A percentile compares a stretch with the other conserved stretches of the same genome.
These are phyloP conservation scores for Verasper variegatus DNA, from an alignment of 2,113 vertebrate genomes.

Conservation along the genomic window DNA sequence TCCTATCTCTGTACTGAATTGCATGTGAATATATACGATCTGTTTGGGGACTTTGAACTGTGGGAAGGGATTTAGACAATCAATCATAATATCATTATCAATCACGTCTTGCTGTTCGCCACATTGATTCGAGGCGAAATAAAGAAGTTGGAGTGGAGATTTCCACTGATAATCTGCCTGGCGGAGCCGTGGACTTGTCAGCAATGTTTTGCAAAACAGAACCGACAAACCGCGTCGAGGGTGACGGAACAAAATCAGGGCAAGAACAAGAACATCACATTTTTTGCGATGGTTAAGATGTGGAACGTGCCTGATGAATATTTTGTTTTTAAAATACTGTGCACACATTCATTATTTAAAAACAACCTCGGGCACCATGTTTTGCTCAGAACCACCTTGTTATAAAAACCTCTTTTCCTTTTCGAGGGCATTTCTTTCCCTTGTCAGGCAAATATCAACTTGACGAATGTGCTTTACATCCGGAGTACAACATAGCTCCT, in stretches of 20 bases:
- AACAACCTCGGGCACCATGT: constrained; percentile 15
- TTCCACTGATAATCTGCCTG: constrained; percentile 88
- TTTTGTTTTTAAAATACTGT: constrained; percentile 20
- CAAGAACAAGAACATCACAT: constrained; percentile 2
- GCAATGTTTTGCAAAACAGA: constrained; percentile 70
- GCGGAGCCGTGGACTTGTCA: constrained; percentile 84
- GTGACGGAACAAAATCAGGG: constrained; percentile 23
- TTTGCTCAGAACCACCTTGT: constrained; percentile 47
- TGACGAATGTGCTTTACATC: constrained; percentile 73
- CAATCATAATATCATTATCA: constrained; percentile 92
- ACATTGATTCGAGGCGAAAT: constrained; percentile 86
- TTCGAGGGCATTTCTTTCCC: constrained; percentile 32
- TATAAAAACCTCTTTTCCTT: constrained; percentile 39
- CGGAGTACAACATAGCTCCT: constrained; percentile 76
- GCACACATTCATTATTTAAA: constrained; percentile 27
- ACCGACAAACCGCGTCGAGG: constrained; percentile 43
- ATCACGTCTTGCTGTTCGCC: constrained; percentile 84
- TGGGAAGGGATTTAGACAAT: constrained; percentile 87
- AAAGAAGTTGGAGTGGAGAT: constrained; percentile 87
- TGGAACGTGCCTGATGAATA: constrained; percentile 2
- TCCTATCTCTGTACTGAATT: constrained; percentile 81
- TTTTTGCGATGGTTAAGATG: not conserved
- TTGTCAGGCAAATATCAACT: constrained; percentile 64
- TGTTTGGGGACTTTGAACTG: constrained; percentile 87
- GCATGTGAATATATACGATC: constrained; percentile 81